Base-by-base conservation (phyloP, 2,113 vertebrate genomes). In the Oncorhynchus masou region DNA sequence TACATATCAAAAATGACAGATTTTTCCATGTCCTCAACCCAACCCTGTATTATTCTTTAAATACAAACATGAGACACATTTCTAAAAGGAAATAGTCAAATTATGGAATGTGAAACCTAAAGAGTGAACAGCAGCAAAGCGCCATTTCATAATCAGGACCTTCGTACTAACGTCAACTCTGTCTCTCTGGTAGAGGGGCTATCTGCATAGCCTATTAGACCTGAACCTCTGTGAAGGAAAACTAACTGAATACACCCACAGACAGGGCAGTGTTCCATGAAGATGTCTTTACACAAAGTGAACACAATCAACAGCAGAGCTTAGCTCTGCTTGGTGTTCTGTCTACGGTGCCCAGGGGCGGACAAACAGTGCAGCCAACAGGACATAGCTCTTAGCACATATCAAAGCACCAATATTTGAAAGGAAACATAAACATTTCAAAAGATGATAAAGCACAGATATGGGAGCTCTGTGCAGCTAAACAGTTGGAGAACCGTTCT, bases 61-160 rank as follows among this genome's bases (percentile, higher is more conserved):
- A 75, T 81, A 90, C 81, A 88, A 93, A 94, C 90, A 83, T 91
- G 88, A 84, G 80, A 88, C 88, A 89, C 88, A 87, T 87, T 84
- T 80, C 84, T 62, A 85, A 88, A 90, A 88, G 87, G 20, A 59
- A 77, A 29, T 69, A 39, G 74, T 73, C 62, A 88, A 54, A 54
- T 76, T 85, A 89, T 87, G 85, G 91, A 90, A 93, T 88, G 91
- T 92, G 81, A 90, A 86, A 84, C 88, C 86, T 54, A 15, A 84
- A 74, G 84, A 92, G 80, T 91, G 90, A 90, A 91, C 81, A 92
- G 92, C 92, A 91, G 91, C 85, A 86, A 92, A 93, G 91, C 91
- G 86, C 82, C 86, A 74, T 74, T 83, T 82, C 91, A 85, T 89
- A 82, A 45, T 67, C 89, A 84, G 91, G 86, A 91, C 88, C 92